Evolutionary conservation across 2,888 invertebrate species (phyloP).

Genomic region (Dasysyrphus albostriatus): DNA sequence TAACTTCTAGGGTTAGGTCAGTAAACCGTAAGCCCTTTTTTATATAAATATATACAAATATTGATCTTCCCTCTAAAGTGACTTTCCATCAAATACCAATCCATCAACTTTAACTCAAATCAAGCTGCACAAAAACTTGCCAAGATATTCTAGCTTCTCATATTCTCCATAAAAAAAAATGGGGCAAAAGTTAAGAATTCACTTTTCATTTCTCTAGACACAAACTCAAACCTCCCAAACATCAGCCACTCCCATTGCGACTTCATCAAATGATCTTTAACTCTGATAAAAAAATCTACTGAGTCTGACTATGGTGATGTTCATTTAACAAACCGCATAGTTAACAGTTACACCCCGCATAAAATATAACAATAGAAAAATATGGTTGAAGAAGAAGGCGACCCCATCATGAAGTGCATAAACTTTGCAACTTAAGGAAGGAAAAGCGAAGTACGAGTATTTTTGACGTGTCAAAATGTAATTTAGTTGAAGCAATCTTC

Average conservation of each 20-base stretch:
- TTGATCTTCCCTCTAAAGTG: slow-evolving; percentile 5
- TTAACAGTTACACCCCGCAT: slow-evolving; percentile 56
- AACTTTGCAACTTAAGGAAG: slow-evolving; percentile 22
- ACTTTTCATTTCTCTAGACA: slow-evolving; percentile 46
- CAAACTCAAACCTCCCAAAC: slow-evolving; percentile 7
- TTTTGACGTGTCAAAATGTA: slow-evolving; percentile 75
- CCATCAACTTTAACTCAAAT: slow-evolving; percentile 36
- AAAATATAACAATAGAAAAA: slow-evolving; percentile 49
- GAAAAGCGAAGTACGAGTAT: slow-evolving; percentile 36
- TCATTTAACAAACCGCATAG: slow-evolving; percentile 70
- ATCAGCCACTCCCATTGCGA: background rate
- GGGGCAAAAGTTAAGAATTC: slow-evolving; percentile 56
- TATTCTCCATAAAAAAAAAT: background rate
- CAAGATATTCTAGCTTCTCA: background rate
- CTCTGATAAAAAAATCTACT: slow-evolving; percentile 48
- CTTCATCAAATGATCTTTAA: slow-evolving; percentile 48
- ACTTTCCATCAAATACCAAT: slow-evolving; percentile 21
- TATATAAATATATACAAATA: background rate
- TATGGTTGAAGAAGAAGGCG: slow-evolving; percentile 17
- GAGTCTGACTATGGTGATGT: slow-evolving; percentile 44
- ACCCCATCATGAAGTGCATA: slow-evolving; percentile 51
- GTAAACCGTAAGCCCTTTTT: slow-evolving; percentile 21
- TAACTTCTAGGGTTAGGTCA: slow-evolving; percentile 22
- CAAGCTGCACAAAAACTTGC: slow-evolving; percentile 1
- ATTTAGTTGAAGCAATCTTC: slow-evolving; percentile 65